Evolutionary conservation across 2,113 vertebrate genomes (phyloP).

Genomic region (Silurus asotus): DNA sequence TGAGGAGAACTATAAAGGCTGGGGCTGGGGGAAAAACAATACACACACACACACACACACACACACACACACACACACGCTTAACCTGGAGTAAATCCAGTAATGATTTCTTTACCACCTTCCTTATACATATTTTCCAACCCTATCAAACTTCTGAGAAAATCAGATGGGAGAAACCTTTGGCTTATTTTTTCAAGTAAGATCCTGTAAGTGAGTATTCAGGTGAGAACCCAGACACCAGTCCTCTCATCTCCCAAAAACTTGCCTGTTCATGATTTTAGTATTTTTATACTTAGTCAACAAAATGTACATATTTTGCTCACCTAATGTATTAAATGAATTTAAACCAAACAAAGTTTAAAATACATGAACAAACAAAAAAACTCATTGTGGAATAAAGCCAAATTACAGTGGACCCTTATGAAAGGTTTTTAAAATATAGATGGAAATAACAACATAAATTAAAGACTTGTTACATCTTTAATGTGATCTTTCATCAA

Average conservation of each 20-base stretch:
- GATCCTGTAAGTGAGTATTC: background rate
- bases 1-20: background rate
- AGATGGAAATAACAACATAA: too few relatives aligned
- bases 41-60: conserved; percentile 7
- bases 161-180: background rate
- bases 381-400: background rate
- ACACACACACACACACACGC: conserved; percentile 15
- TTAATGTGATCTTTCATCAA: too few relatives aligned
- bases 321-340: background rate
- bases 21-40: too few relatives aligned
- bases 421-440: too few relatives aligned
- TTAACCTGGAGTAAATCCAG: background rate
- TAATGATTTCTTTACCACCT: background rate
- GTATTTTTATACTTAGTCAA: background rate
- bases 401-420: background rate
- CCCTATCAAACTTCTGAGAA: background rate
- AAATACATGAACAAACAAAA: background rate
- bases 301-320: too few relatives aligned
- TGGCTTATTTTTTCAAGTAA: conserved; percentile 9
- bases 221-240: background rate
- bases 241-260: too few relatives aligned
- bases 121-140: background rate
- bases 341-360: background rate
- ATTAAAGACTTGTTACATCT: too few relatives aligned
- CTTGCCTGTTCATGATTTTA: background rate